Percentiles rank a stretch among this genome's conserved stretches.
These are phyloP conservation scores for Lepidonotus clava DNA, from an alignment of 2,888 invertebrate species.

Conservation along the genomic window DNA sequence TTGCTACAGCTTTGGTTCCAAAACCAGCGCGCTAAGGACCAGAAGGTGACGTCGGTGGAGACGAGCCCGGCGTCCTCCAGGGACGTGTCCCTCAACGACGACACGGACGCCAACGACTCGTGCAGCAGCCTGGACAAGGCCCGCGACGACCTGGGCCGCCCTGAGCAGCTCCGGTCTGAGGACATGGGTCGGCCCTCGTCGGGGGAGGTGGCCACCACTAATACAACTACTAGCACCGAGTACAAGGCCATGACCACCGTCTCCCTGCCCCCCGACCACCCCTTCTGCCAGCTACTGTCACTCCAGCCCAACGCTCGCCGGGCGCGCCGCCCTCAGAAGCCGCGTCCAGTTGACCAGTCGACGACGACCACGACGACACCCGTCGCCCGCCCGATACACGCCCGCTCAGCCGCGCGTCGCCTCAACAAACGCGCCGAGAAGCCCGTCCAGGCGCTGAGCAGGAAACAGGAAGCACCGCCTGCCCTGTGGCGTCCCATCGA, in stretches of 20 bases:
- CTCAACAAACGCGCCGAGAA: neutral
- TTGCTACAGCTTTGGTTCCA: constrained; percentile 26
- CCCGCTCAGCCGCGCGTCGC: neutral
- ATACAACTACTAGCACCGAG: neutral
- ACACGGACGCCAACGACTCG: neutral
- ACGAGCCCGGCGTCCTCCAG: neutral
- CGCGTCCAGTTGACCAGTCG: neutral
- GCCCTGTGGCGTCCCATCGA: constrained; percentile 16
- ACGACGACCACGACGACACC: neutral
- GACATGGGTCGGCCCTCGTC: neutral
- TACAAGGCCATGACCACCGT: neutral
- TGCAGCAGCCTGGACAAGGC: neutral
- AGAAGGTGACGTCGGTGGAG: too few species aligned
- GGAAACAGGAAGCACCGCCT: too few species aligned
- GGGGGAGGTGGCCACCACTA: neutral
- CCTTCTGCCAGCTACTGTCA: constrained; percentile 26
- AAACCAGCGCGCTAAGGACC: neutral
- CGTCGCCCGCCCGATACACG: neutral
- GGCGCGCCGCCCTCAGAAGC: neutral
- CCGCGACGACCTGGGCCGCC: neutral
- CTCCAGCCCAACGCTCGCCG: neutral
- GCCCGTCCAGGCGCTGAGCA: neutral
- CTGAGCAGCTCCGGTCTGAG: neutral
- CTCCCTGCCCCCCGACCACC: constrained; percentile 12
- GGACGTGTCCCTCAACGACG: neutral